A percentile compares a stretch with the other conserved stretches of the same genome.
Conservation (phyloP, 2,888 invertebrate species). For the Schrankia costaestrigalis region DNA sequence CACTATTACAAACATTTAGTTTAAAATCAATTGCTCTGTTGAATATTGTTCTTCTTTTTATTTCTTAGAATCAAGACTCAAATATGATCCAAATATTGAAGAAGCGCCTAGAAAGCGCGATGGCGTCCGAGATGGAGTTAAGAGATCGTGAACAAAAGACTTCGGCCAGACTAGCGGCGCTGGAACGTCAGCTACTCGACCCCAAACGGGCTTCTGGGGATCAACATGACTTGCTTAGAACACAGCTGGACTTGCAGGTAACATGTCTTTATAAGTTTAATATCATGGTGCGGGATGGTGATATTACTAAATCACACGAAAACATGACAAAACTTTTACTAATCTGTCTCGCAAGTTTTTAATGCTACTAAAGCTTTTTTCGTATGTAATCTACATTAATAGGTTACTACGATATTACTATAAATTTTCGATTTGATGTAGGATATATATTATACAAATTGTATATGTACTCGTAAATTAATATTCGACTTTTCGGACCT, state of each 20-base stretch:
- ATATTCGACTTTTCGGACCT: no score
- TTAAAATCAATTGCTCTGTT: no score
- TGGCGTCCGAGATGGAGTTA: conserved; percentile 83
- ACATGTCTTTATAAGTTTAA: background rate
- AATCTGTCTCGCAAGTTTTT: no score
- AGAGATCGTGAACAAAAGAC: conserved; percentile 81
- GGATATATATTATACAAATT: no score
- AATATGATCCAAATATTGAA: conserved; percentile 84
- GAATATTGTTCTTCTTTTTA: background rate
- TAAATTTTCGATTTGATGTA: no score
- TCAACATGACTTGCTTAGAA: conserved; percentile 11
- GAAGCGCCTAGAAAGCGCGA: conserved; percentile 82
- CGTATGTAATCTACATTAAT: no score
- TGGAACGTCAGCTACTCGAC: conserved; percentile 37
- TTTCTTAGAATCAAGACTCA: conserved; percentile 82
- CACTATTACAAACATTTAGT: no score
- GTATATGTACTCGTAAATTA: no score
- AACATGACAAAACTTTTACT: no score
- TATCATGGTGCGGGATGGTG: background rate
- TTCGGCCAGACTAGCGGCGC: conserved; percentile 53
- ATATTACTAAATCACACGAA: no score
- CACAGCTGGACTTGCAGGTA: conserved; percentile 47
- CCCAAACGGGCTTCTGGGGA: conserved; percentile 6
- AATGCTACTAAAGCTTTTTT: no score
- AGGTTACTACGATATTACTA: no score